phyloP scores from a whole-genome alignment of 2,888 invertebrate species.

The Cantharis rufa region DNA sequence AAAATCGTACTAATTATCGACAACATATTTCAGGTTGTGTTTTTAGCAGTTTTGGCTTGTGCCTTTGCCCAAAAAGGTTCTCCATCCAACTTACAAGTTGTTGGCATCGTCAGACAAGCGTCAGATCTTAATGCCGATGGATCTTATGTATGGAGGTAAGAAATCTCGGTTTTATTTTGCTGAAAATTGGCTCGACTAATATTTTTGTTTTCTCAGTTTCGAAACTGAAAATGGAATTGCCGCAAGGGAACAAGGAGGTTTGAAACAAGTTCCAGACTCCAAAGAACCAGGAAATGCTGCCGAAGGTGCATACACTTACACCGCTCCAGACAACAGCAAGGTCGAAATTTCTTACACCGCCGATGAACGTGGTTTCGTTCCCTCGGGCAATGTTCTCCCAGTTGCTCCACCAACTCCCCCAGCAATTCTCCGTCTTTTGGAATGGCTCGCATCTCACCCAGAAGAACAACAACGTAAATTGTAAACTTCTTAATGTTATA shows the following conservation, averaged over 20 bases:
- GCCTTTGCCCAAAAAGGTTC: slow-evolving; percentile 38
- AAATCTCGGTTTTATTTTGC: neutral
- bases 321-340: slow-evolving; percentile 66
- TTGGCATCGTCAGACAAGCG: slow-evolving; percentile 46
- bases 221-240: slow-evolving; percentile 68
- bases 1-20: neutral
- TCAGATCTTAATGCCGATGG: slow-evolving; percentile 61
- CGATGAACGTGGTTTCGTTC: slow-evolving; percentile 72
- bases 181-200: neutral
- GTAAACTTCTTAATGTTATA: slow-evolving; percentile 4
- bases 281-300: slow-evolving; percentile 54
- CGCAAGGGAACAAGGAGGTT: slow-evolving; percentile 63
- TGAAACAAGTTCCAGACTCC: slow-evolving; percentile 38
- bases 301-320: slow-evolving; percentile 61
- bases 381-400: slow-evolving; percentile 57
- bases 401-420: slow-evolving; percentile 71
- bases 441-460: slow-evolving; percentile 67
- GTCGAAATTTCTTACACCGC: slow-evolving; percentile 66
- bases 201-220: slow-evolving; percentile 54
- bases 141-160: slow-evolving; percentile 58
- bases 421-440: slow-evolving; percentile 71
- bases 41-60: slow-evolving; percentile 36
- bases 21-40: slow-evolving; percentile 32
- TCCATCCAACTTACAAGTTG: slow-evolving; percentile 42
- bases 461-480: slow-evolving; percentile 11